Evolutionary conservation across 23 tunicate genomes (phyloP).

Genomic region (Trididemnum nubilum): DNA sequence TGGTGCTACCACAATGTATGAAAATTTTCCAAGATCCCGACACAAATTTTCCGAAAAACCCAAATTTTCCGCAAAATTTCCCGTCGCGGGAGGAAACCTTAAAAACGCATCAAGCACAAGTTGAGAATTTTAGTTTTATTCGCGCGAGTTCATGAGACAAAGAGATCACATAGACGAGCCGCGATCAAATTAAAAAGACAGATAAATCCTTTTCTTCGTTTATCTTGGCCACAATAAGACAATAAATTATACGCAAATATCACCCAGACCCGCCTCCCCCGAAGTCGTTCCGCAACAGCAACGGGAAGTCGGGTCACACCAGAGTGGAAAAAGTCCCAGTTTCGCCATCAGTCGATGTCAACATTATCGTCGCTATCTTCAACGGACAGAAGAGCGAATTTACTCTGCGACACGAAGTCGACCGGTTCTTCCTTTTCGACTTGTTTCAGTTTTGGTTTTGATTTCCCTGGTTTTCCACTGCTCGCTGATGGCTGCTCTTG

Average conservation of each 20-base stretch:
- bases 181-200: slow-evolving; percentile 31
- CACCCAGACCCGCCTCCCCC: background rate
- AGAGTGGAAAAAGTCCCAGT: background rate
- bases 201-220: background rate
- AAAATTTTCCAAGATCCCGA: no score
- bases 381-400: slow-evolving; percentile 69
- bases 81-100: no score
- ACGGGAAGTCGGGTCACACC: slow-evolving; percentile 9
- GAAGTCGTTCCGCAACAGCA: no score
- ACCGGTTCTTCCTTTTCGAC: slow-evolving; percentile 44
- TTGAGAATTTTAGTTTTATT: no score
- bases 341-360: background rate
- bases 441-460: background rate
- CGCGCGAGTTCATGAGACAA: background rate
- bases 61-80: no score
- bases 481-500: slow-evolving; percentile 40
- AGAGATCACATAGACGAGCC: background rate
- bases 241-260: background rate
- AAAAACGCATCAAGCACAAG: no score
- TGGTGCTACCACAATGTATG: no score
- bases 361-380: slow-evolving; percentile 47
- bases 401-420: slow-evolving; percentile 69
- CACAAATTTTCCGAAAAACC: no score
- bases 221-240: background rate
- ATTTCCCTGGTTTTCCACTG: background rate